Evolutionary conservation across 1,140 invertebrate genomes (phyloP), one percentile per base, ranked within the genome.

Genomic region (Drosophila varians): DNA sequence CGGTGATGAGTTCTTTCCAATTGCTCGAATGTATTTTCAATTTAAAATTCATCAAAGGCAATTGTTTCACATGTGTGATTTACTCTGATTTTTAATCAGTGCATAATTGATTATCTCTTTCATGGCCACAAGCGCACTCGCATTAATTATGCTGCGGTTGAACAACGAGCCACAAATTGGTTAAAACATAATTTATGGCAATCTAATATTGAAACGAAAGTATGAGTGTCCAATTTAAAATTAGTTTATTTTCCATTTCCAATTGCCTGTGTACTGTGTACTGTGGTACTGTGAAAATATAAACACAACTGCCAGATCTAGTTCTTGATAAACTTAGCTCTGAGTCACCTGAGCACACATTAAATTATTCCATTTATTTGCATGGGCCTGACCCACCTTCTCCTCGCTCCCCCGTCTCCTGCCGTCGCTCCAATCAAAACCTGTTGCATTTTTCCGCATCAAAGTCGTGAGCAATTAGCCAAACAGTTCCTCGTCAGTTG

Each of bases 381-480:
- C 64, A 66, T 66, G 55, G 55, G 26, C 38, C 11, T 18, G 42
- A 18, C 21, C 12, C 28, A 9, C 38, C 38, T 40, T 4, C 38
- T 7, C 7, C 7, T 14, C 5, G 18, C 4, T 12, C 11, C 31
- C 31, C n/a, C 7, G 6, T 54, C 23, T 9, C 51, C 51, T 21
- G 6, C 3, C 3, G 0, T 8, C 26, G 19, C 12, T 18, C 11
- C 6, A 12, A 6, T 11, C 19, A 40, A 80, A 77, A 86, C 82
- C 82, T 86, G 80, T 86, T 86, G 80, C 82, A 77, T 26, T 74
- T 80, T 86, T 86, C 80, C 80, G 80, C 82, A 74, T 86, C 52
- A 21, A 60, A 60, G 57, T 86, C 80, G 73, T 74, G 76, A 60
- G 62, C 77, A 87, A 84, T 84, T 84, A 86, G 52, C 28, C 80